phyloP scores from a whole-genome alignment of 2,113 vertebrate species.

The Syngnathoides biaculeatus region DNA sequence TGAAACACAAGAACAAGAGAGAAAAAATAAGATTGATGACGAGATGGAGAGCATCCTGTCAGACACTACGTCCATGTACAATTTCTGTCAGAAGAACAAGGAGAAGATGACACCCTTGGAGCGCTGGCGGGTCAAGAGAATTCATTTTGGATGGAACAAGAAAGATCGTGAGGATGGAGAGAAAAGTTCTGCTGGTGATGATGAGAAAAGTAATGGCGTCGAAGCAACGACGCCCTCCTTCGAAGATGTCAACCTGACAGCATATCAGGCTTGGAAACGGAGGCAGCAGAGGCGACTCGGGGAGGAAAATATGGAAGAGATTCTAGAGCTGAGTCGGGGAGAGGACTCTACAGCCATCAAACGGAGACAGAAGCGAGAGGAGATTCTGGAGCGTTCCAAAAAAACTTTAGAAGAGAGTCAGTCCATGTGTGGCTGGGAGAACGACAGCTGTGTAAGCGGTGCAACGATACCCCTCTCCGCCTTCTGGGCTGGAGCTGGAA shows the following conservation, averaged over 20 bases:
- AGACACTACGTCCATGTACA: conserved; percentile 85
- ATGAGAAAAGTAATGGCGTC: conserved; percentile 56
- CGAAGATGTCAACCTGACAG: conserved; percentile 80
- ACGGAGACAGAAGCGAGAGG: conserved; percentile 83
- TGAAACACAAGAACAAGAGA: background rate
- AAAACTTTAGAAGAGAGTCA: conserved; percentile 89
- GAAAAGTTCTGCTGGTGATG: conserved; percentile 45
- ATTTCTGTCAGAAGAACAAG: conserved; percentile 91
- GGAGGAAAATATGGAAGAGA: conserved; percentile 80
- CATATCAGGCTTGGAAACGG: conserved; percentile 93
- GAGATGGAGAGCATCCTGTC: conserved; percentile 82
- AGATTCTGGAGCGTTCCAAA: conserved; percentile 84
- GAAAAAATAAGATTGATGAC: conserved; percentile 71
- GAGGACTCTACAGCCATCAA: conserved; percentile 77
- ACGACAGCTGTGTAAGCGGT: conserved; percentile 73
- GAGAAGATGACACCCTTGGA: conserved; percentile 87
- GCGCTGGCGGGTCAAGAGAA: conserved; percentile 91
- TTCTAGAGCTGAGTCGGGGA: conserved; percentile 79
- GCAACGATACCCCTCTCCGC: conserved; percentile 84
- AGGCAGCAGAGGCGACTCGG: conserved; percentile 85
- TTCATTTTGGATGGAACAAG: conserved; percentile 95
- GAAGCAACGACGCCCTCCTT: conserved; percentile 44
- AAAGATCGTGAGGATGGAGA: conserved; percentile 67
- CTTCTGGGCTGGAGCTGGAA: conserved; percentile 74
- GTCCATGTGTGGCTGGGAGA: conserved; percentile 84